These are phyloP conservation scores for Isaurus tuberculatus DNA, from an alignment of 92 coral and sea anemone species.

Conservation along the genomic window DNA sequence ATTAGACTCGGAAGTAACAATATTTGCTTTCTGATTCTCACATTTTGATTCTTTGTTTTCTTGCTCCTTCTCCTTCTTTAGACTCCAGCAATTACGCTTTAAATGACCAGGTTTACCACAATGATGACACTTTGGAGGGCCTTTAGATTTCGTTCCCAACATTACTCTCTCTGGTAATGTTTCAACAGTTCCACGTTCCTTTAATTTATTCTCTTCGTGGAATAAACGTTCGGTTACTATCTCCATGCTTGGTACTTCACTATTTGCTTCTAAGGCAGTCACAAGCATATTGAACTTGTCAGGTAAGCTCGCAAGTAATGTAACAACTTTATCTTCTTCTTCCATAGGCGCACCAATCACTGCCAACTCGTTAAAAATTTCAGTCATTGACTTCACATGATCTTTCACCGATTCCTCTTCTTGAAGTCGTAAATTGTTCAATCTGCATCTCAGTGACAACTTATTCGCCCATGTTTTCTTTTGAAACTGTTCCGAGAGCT, in stretches of 20 bases:
- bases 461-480: slow-evolving; percentile 69
- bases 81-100: slow-evolving; percentile 40
- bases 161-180: slow-evolving; percentile 47
- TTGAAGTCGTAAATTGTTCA: slow-evolving; percentile 51
- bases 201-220: slow-evolving; percentile 69
- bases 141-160: slow-evolving; percentile 48
- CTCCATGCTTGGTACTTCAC: slow-evolving; percentile 56
- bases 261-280: slow-evolving; percentile 74
- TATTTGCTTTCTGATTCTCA: slow-evolving; percentile 2
- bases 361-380: slow-evolving; percentile 65
- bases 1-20: background rate
- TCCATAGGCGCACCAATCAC: slow-evolving; percentile 62
- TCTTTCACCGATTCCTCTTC: slow-evolving; percentile 61
- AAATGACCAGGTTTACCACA: slow-evolving; percentile 60
- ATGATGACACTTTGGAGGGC: slow-evolving; percentile 51
- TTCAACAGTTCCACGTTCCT: slow-evolving; percentile 49
- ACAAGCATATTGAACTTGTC: slow-evolving; percentile 73
- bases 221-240: slow-evolving; percentile 72
- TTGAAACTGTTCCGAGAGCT: slow-evolving; percentile 66
- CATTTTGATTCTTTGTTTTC: background rate
- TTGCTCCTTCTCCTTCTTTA: background rate
- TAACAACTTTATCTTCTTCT: slow-evolving; percentile 63
- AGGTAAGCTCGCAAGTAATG: slow-evolving; percentile 64
- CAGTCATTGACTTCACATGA: slow-evolving; percentile 62
- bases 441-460: slow-evolving; percentile 46